Evolutionary conservation across 2,113 vertebrate genomes (phyloP).

Genomic region (Struthio camelus): DNA sequence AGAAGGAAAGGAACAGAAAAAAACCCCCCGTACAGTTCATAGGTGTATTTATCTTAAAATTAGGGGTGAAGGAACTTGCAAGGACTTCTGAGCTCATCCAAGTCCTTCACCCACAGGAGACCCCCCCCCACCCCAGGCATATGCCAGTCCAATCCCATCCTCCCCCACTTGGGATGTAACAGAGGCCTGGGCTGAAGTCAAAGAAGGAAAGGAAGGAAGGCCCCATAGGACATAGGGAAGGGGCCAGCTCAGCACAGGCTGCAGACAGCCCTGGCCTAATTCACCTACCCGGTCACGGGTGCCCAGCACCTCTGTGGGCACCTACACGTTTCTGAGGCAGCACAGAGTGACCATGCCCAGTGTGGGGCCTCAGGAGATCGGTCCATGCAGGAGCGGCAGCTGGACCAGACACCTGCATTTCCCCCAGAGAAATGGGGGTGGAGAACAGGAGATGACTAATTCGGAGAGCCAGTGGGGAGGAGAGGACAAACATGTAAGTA

Average conservation of each 20-base stretch:
- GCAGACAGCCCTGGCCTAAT: background rate
- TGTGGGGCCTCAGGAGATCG: rapidly evolving
- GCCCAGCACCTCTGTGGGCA: background rate
- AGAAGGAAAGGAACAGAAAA: too few relatives aligned
- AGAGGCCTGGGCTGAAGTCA: rapidly evolving
- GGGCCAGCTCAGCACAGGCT: background rate
- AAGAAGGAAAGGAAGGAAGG: background rate
- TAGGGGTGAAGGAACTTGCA: background rate
- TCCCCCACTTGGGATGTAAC: background rate
- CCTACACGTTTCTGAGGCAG: background rate
- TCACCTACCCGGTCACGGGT: background rate
- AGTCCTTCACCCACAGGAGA: background rate
- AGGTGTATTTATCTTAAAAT: background rate
- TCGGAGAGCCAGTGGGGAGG: background rate
- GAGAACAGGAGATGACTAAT: background rate
- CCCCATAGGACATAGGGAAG: background rate
- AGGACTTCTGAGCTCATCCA: background rate
- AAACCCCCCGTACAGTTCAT: background rate
- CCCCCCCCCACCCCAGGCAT: background rate
- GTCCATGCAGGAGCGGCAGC: background rate
- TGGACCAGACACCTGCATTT: background rate
- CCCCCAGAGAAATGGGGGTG: background rate
- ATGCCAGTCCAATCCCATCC: background rate
- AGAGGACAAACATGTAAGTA: background rate
- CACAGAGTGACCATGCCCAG: background rate